Base-by-base conservation (phyloP, 2,888 invertebrate genomes). In the Microctonus brassicae region DNA sequence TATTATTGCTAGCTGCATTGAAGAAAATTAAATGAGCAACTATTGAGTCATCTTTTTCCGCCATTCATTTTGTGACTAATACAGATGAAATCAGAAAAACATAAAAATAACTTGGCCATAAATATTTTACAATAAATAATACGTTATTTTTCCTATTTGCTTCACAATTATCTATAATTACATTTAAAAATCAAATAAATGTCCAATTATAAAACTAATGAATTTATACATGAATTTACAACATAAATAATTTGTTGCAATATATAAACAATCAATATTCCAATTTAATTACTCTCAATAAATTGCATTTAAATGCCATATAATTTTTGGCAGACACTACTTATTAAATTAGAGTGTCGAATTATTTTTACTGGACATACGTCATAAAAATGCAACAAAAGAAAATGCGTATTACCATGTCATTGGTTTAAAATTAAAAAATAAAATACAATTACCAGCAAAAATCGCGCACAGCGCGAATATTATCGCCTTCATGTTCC, bases 381-480 rank as follows among this genome's bases (percentile, higher is more conserved):
- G 33, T 34, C 20, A 24, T 17, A 34, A 52, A 55, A 47, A 13
- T 24, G 55, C 53, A 17, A 6, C n/a, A 69, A 61, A 69, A 61
- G 69, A 66, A 64, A 69, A 70, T 53, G 22, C 36, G 42, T 29
- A 55, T 55, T 36, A 22, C 22, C 22, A 9, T 29, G 58, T 70
- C 69, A 73, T 75, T 74, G 68, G 39, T 67, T 64, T 36, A n/a
- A n/a, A n/a, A n/a, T 29, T 20, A 33, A 47, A n/a, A 55, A 53
- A 34, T 7, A 22, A 26, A 63, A 34, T 63, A 68, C 61, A 29
- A 88, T 88, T 81, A 89, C 89, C 88, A 83, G 87, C 86, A 76
- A 89, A 76, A 77, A 88, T 80, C 84, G 88, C 88, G 86, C 88
- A 82, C 42, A 89, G 83, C 87, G 88, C 88, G 81, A 86, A 76